phyloP scores from a whole-genome alignment of 2,888 invertebrate genomes.

The Ichneumon xanthorius region DNA sequence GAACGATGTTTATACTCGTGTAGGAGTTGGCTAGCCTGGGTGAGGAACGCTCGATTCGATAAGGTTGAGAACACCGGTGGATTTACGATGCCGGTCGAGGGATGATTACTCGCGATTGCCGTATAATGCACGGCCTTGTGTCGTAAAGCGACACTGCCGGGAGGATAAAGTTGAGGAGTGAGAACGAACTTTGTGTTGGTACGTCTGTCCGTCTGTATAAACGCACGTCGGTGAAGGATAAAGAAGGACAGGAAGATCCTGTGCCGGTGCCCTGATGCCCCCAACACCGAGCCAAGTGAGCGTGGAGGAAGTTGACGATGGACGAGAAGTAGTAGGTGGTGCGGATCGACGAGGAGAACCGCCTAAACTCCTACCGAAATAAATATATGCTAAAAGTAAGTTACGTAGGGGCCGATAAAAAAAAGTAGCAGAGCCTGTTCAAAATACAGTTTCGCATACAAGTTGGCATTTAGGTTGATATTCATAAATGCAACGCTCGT shows the following conservation, averaged over 20 bases:
- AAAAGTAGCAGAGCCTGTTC: background rate
- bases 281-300: constrained; percentile 17
- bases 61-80: constrained; percentile 82
- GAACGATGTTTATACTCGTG: constrained; percentile 35
- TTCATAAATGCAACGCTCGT: constrained; percentile 3
- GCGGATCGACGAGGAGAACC: constrained; percentile 6
- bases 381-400: constrained; percentile 1
- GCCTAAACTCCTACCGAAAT: background rate
- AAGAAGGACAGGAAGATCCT: constrained; percentile 45
- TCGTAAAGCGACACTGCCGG: constrained; percentile 79
- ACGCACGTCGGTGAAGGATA: constrained; percentile 26
- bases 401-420: background rate
- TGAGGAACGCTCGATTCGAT: constrained; percentile 73
- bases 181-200: constrained; percentile 36
- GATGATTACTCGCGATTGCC: constrained; percentile 84
- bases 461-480: constrained; percentile 18
- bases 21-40: constrained; percentile 40
- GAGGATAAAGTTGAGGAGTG: constrained; percentile 61
- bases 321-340: background rate
- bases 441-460: constrained; percentile 10
- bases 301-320: constrained; percentile 33
- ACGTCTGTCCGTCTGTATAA: constrained; percentile 16
- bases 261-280: constrained; percentile 54
- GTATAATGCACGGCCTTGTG: constrained; percentile 84
- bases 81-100: constrained; percentile 83